These are phyloP conservation scores for Scomber scombrus DNA, from an alignment of 2,113 vertebrate species.

Conservation along the genomic window DNA sequence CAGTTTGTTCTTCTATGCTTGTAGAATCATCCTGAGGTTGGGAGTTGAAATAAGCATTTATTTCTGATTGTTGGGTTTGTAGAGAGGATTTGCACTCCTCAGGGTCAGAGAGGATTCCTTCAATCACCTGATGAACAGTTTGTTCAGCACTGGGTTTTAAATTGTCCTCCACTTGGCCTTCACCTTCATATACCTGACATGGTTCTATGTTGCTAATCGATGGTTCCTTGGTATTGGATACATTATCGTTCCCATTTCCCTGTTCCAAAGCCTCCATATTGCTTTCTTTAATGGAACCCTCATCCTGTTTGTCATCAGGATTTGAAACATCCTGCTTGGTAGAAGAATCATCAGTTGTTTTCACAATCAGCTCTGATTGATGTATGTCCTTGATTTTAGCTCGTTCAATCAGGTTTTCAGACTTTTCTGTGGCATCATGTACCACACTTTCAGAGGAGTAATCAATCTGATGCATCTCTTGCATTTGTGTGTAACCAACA, in stretches of 20 bases:
- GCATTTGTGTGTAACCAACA: no score
- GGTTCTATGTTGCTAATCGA: no score
- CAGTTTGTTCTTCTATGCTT: no score
- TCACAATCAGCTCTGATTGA: background rate
- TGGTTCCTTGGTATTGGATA: no score
- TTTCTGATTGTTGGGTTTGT: constrained; percentile 35
- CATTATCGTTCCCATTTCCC: no score
- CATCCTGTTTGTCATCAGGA: background rate
- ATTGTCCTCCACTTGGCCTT: background rate
- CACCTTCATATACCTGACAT: no score
- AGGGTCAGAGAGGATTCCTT: no score
- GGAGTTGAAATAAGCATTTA: constrained; percentile 7
- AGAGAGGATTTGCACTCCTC: background rate
- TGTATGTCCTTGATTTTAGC: background rate
- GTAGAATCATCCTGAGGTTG: constrained; percentile 15
- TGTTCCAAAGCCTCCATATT: no score
- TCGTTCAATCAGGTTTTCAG: background rate
- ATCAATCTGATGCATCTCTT: constrained; percentile 21
- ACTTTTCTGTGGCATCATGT: background rate
- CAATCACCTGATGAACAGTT: background rate
- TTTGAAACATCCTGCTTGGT: background rate
- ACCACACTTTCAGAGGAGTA: background rate
- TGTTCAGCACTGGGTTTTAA: constrained; percentile 7
- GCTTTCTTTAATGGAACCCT: no score
- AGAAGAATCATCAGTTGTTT: background rate